Evolutionary conservation across 2,797 vertebrate species (phyloP).

Genomic region (Tokudaia muenninki): DNA sequence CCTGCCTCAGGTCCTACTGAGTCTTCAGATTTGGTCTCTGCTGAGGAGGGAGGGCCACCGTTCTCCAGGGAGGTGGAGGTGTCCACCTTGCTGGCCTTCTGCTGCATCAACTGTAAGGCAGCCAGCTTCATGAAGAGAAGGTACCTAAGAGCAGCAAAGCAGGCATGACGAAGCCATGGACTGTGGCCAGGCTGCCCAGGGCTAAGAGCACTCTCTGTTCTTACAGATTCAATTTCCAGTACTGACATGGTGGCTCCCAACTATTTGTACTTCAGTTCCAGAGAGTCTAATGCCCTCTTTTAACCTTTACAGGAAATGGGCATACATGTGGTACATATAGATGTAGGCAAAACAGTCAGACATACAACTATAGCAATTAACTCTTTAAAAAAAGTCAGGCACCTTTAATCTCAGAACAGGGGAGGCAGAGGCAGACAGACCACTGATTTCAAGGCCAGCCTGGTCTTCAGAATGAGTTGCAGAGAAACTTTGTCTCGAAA

Average conservation of each 20-base stretch:
- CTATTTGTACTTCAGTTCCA: not conserved
- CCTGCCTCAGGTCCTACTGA: constrained; percentile 88
- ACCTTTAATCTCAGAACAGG: not conserved
- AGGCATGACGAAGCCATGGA: fast-evolving
- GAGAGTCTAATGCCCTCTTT: not conserved
- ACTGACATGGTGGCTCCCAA: not conserved
- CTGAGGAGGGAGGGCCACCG: constrained; percentile 59
- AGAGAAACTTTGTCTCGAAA: not conserved
- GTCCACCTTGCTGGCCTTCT: constrained; percentile 94
- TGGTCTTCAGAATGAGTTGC: not conserved
- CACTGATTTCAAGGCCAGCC: not conserved
- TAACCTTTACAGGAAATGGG: not conserved
- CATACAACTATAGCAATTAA: not conserved
- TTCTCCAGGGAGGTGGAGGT: constrained; percentile 84
- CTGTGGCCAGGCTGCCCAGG: not conserved
- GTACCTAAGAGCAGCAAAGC: constrained; percentile 89
- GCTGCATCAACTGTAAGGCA: constrained; percentile 98
- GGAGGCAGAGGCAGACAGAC: not conserved
- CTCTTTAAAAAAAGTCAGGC: not conserved
- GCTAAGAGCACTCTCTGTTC: not conserved
- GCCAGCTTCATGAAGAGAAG: constrained; percentile 99
- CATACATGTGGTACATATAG: not conserved
- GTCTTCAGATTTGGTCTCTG: constrained; percentile 85
- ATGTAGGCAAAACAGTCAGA: not conserved
- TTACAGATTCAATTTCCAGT: not conserved